Base-by-base conservation (phyloP, 2,888 invertebrate species). In the Nomada hirtipes region DNA sequence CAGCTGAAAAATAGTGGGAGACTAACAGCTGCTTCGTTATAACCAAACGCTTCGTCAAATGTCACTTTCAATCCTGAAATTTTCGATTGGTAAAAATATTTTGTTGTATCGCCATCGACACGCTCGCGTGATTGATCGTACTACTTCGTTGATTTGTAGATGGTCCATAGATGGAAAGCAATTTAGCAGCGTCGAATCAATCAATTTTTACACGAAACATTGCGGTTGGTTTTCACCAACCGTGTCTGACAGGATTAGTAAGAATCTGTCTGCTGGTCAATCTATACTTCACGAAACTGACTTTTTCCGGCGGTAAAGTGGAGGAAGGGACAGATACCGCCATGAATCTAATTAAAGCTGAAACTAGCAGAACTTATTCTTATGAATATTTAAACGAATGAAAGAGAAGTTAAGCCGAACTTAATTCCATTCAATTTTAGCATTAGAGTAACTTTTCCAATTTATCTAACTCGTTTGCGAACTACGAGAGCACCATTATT, bases 341-440 rank as follows among this genome's bases (percentile, higher is more conserved):
- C 36, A 67, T 53, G 73, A 55, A 67, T 67, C 47, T 61, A 68
- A 44, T 68, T 20, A 78, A 74, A 68, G 23, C 4, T 1, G 20
- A 10, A 68, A n/a, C 74, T 3, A 44, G 44, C 23, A 65, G 59
- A 65, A 57, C 64, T 59, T 53, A 65, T 29, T 15, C 73, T 36
- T 60, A 61, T 68, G 74, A 78, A 78, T 78, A 78, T 78, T 78
- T 50, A 76, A 71, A 76, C 55, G 36, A 76, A 76, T 70, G 47
- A 29, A 13, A n/a, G n/a, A 53, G 29, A 36, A 44, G 26, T 65
- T 47, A 29, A 65, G 53, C 26, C 10, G n/a, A 36, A 42, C 59
- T 65, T 52, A 26, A 42, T 53, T 50, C 10, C 59, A 61, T 61
- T 67, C 42, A 64, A 64, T 55, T 20, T 71, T 20, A 53, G 36